Evolutionary conservation across 2,113 vertebrate species (phyloP), one percentile per base, ranked within the genome.

Genomic region (Chaenocephalus aceratus): DNA sequence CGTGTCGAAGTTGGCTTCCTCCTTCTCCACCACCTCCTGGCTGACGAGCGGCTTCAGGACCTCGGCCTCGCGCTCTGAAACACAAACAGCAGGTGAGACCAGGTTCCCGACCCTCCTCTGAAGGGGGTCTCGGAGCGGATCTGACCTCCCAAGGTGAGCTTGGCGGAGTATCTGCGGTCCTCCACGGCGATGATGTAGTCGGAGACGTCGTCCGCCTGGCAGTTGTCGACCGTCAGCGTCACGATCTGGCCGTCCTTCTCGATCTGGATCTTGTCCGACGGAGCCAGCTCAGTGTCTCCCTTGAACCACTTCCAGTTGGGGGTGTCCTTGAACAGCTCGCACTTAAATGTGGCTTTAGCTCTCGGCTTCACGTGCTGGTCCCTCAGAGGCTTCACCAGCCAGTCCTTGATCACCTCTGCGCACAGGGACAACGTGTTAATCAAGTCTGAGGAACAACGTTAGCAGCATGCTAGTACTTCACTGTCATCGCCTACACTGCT

Each of bases 341-440:
- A 95, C 57, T 93, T 87, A 87, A 99, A 99, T 5, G 95, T 93
- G 78, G 97, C 98, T 10, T 94, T 96, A 58, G 95, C 92, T 83
- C 96, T 99, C 21, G 97, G 97, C 87, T 98, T 99, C 52, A 99
- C 97, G 34, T 99, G 97, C 79, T 99, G 98, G 62, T 99, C 97
- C 82, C 97, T 95, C 82, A 99, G 95, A 52, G 97, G 97, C 82
- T 97, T 99, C 87, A 97, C 96, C 80, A 99, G 89, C 98, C 98
- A 99, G 75, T 99, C 97, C 88, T 97, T 96, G 88, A 98, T 96
- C 57, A 96, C 66, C 93, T 99, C 98, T 99, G 92, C 6, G 68
- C 12, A 13, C 1, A 44, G 1, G 7, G 44, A n/a, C 8, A 1
- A 23, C 2, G 13, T 12, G 23, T 51, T 0, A 63, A 57, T 9